Conservation (phyloP, 2,888 invertebrate species). For the Eubasilissa splendida region DNA sequence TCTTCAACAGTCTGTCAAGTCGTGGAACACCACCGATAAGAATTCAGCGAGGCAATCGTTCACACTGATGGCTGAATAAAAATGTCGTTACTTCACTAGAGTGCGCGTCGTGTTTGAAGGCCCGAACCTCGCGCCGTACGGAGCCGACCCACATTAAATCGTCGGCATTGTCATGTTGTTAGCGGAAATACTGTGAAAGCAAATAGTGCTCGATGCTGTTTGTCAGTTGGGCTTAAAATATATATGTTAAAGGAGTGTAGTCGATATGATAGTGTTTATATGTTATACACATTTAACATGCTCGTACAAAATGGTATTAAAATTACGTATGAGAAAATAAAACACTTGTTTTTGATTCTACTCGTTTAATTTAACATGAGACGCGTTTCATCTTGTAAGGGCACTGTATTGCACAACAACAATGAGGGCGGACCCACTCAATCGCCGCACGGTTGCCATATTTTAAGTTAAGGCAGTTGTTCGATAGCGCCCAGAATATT, state of each 20-base stretch:
- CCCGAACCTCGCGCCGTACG: not conserved
- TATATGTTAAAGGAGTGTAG: too few species aligned
- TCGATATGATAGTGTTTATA: too few species aligned
- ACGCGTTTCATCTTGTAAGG: too few species aligned
- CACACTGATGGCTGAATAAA: conserved; percentile 1
- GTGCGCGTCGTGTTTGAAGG: not conserved
- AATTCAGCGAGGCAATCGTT: conserved; percentile 5
- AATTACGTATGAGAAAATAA: too few species aligned
- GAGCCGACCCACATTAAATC: not conserved
- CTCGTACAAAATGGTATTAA: not conserved
- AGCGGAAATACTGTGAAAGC: not conserved
- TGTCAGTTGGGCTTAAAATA: too few species aligned
- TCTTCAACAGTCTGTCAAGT: not conserved
- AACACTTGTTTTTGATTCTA: too few species aligned
- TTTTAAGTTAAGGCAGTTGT: too few species aligned
- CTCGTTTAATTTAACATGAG: too few species aligned
- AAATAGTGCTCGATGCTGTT: not conserved
- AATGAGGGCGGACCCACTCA: too few species aligned
- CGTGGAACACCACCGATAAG: not conserved
- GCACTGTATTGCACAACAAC: too few species aligned
- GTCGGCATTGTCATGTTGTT: not conserved
- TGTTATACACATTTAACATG: not conserved
- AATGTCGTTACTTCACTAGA: conserved; percentile 6
- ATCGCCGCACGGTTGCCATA: too few species aligned
- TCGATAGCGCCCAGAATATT: too few species aligned